Evolutionary conservation across 2,113 vertebrate species (phyloP), one percentile per base, ranked within the genome.

Genomic region (Ceyx margarethae): DNA sequence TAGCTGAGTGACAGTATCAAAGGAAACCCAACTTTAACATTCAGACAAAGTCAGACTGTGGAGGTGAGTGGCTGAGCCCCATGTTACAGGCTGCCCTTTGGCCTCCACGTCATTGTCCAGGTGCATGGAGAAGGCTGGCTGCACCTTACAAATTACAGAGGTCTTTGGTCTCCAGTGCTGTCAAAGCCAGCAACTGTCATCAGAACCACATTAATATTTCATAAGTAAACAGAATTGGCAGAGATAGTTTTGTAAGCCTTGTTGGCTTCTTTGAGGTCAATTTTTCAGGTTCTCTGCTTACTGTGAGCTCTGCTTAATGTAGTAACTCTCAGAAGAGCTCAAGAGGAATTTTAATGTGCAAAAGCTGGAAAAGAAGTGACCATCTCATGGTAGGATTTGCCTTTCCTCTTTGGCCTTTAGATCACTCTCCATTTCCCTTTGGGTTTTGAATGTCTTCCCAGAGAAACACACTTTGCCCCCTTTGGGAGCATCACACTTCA

Each of bases 71-170:
- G 10, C 50, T 66, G 11, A 65, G 12, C 9, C 23, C 8, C 5
- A 19, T 1, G 1, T 60, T 58, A 43, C 0, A 1, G 40, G 46
- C 71, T 68, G 29, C 11, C 28, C 28, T 43, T 72, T 17, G 20
- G 33, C 22, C 73, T 72, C 31, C 17, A 12, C 8, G 5, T 1
- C 1, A 1, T 9, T 64, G 53, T 22, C 26, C 23, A 7, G 26
- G 51, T 13, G 5, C 22, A 54, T 0, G 0, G 56, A n/a, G 11
- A 0, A 1, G 22, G 15, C 40, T 77, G 46, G 23, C 40, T 0
- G 0, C 26, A 28, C 19, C n/a, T 48, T 40, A 25, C 2, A 4
- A n/a, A 61, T 50, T 26, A 43, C 19, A 18, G 45, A 75, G 57
- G 19, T 42, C 66, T 85, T 81, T 53, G 66, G 22, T 51, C 46